phyloP scores from a whole-genome alignment of 2,113 vertebrate genomes.

The Clinocottus analis region DNA sequence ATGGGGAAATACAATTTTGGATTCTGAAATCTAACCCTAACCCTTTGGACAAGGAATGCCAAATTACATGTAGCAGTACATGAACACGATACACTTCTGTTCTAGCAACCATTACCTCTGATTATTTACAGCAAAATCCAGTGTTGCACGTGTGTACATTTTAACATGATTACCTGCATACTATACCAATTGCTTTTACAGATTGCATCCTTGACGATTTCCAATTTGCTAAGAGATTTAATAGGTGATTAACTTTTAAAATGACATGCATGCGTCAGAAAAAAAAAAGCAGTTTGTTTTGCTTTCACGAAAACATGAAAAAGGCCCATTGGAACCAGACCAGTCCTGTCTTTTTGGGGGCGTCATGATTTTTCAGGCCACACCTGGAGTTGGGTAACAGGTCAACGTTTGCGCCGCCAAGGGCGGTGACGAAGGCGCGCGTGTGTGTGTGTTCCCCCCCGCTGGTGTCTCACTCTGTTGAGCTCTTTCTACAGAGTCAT shows the following conservation, averaged over 20 bases:
- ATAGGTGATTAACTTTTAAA: not conserved
- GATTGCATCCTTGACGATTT: not conserved
- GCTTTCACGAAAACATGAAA: not conserved
- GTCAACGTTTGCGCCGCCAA: not conserved
- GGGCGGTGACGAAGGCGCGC: not conserved
- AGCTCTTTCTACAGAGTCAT: conserved; percentile 50
- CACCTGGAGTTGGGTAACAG: not conserved
- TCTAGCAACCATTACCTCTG: not conserved
- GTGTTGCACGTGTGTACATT: not conserved
- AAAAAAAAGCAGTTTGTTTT: no score
- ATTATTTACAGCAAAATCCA: not conserved
- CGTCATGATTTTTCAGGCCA: not conserved
- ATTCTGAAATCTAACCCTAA: no score
- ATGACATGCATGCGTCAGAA: not conserved
- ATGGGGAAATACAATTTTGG: no score
- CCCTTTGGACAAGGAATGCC: no score
- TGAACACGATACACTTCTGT: not conserved
- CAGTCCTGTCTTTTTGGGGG: not conserved
- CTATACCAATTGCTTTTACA: not conserved
- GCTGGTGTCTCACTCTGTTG: conserved; percentile 32
- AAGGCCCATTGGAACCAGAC: not conserved
- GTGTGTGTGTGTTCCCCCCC: not conserved
- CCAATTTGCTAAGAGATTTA: not conserved
- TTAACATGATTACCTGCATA: conserved; percentile 14
- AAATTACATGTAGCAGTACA: not conserved